Conservation (phyloP, 2,113 vertebrate genomes). For the Podiceps cristatus region DNA sequence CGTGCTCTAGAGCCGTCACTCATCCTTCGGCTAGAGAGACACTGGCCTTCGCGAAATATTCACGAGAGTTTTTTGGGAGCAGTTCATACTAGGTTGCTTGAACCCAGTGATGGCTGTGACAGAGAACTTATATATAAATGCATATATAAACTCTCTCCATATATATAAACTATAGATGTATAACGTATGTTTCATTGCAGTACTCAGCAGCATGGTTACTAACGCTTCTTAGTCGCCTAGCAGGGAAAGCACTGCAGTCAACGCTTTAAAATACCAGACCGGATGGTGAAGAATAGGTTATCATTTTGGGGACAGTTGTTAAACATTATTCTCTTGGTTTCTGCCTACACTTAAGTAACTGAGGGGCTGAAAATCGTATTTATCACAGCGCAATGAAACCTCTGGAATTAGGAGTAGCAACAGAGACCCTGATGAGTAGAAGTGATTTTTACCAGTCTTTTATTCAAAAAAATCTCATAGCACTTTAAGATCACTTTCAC, state of each 20-base stretch:
- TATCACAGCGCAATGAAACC: not conserved
- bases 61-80: not conserved
- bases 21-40: not conserved
- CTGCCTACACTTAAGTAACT: not conserved
- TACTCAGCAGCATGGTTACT: not conserved
- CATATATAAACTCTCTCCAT: not conserved
- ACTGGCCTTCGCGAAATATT: not conserved
- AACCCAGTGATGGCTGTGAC: not conserved
- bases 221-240: not conserved
- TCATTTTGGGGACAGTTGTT: not conserved
- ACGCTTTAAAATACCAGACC: not conserved
- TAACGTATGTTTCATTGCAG: not conserved
- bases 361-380: not conserved
- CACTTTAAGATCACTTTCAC: not conserved
- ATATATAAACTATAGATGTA: not conserved
- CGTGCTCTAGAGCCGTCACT: too few species aligned
- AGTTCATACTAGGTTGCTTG: not conserved
- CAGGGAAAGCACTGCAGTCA: not conserved
- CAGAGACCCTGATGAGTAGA: not conserved
- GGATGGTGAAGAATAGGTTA: not conserved
- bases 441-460: not conserved
- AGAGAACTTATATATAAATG: not conserved
- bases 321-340: not conserved
- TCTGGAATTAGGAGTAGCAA: not conserved
- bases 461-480: not conserved